Evolutionary conservation across 2,797 vertebrate genomes (phyloP).

Genomic region (Phalloptychus januarius): DNA sequence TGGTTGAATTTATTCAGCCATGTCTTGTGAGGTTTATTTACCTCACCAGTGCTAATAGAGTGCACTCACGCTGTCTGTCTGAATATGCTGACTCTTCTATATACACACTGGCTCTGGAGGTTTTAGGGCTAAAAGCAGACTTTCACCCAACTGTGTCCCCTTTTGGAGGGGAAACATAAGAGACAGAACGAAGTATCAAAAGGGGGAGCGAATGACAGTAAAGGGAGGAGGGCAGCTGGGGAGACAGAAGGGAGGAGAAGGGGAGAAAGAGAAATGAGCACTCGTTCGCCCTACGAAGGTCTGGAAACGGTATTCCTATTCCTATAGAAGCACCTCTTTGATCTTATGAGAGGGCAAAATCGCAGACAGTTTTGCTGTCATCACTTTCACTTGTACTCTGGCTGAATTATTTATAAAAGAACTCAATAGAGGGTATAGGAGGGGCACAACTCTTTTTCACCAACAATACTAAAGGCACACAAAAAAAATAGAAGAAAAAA

Average conservation of each 20-base stretch:
- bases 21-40: conserved; percentile 79
- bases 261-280: conserved; percentile 62
- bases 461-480: conserved; percentile 81
- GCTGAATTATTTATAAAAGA: conserved; percentile 88
- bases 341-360: conserved; percentile 83
- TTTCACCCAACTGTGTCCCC: conserved; percentile 72
- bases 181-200: conserved; percentile 51
- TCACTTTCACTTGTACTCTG: conserved; percentile 83
- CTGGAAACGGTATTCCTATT: conserved; percentile 84
- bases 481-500: conserved; percentile 39
- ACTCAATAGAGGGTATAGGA: conserved; percentile 81
- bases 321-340: conserved; percentile 83
- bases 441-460: conserved; percentile 80
- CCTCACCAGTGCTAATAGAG: conserved; percentile 76
- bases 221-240: conserved; percentile 28
- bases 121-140: conserved; percentile 76
- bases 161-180: conserved; percentile 61
- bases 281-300: conserved; percentile 67
- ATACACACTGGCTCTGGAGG: conserved; percentile 54
- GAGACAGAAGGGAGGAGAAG: conserved; percentile 18
- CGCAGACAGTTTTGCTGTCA: conserved; percentile 86
- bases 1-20: conserved; percentile 73
- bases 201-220: conserved; percentile 23
- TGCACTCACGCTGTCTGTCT: conserved; percentile 73
- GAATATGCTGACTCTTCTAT: conserved; percentile 74